A percentile compares a stretch with the other conserved stretches of the same genome.
phyloP scores from a whole-genome alignment of 2,113 vertebrate species.

The Apeltes quadracus region DNA sequence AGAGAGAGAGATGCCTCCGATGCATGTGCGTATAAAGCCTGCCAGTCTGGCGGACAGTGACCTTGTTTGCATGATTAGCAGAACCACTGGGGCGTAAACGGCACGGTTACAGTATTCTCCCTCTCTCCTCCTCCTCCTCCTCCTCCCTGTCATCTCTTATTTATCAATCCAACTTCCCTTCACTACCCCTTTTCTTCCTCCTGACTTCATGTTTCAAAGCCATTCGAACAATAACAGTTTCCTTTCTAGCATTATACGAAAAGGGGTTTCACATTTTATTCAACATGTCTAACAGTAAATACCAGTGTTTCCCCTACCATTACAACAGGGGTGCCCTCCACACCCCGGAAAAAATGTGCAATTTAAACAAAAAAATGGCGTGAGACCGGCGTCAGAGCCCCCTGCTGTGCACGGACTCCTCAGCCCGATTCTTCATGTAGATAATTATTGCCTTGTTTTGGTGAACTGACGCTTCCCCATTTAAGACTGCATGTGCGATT shows the following conservation, averaged over 20 bases:
- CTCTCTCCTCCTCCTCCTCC: conserved; percentile 41
- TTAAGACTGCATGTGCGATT: too few species aligned
- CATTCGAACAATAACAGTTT: conserved; percentile 5
- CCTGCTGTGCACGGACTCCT: neutral
- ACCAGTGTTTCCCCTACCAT: too few species aligned
- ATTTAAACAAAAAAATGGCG: neutral
- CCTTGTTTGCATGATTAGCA: conserved; percentile 81
- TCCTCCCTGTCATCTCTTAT: conserved; percentile 72
- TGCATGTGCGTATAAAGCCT: conserved; percentile 49
- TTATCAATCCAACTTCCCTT: conserved; percentile 64
- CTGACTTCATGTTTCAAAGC: conserved; percentile 41
- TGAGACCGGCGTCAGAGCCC: conserved; percentile 10
- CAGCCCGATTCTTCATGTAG: neutral
- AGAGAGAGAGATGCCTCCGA: conserved; percentile 45
- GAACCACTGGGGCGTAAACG: conserved; percentile 75
- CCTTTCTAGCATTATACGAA: conserved; percentile 23
- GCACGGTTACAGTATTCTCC: conserved; percentile 67
- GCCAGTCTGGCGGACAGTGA: conserved; percentile 73
- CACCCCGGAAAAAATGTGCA: too few species aligned
- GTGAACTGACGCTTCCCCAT: neutral
- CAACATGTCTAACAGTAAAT: too few species aligned
- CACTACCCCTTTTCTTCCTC: conserved; percentile 35
- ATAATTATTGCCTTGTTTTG: neutral
- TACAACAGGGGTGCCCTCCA: too few species aligned
- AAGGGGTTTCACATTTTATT: conserved; percentile 21